A percentile compares a stretch with the other conserved stretches of the same genome.
phyloP scores from a whole-genome alignment of 1,140 invertebrate genomes.

The Rhizoglyphus robini region DNA sequence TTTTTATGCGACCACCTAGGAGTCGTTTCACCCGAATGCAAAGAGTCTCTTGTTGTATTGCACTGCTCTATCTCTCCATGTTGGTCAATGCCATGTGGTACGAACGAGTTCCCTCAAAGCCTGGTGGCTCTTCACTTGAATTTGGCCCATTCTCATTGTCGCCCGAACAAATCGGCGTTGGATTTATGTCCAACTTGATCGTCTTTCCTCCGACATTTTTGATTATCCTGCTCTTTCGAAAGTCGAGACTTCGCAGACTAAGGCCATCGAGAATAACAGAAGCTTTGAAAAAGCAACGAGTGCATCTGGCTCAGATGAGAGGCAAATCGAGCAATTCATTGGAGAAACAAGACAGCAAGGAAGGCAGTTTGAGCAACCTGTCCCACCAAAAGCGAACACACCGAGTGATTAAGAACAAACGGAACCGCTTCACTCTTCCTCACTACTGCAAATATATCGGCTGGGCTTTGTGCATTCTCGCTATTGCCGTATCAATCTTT shows the following conservation, averaged over 20 bases:
- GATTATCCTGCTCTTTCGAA: slow-evolving; percentile 38
- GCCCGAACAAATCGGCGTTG: slow-evolving; percentile 35
- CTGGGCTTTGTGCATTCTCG: slow-evolving; percentile 37
- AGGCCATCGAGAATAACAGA: slow-evolving; percentile 34
- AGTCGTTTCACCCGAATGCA: slow-evolving; percentile 41
- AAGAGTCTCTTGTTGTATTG: slow-evolving; percentile 42
- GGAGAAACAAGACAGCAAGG: slow-evolving; percentile 9
- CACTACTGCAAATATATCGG: slow-evolving; percentile 40
- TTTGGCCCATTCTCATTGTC: slow-evolving; percentile 39
- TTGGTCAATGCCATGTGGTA: slow-evolving; percentile 46
- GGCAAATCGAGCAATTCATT: neutral
- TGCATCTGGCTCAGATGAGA: neutral
- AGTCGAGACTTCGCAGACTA: slow-evolving; percentile 33
- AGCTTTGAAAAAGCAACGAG: slow-evolving; percentile 28
- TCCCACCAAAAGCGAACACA: slow-evolving; percentile 14
- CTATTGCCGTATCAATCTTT: slow-evolving; percentile 35
- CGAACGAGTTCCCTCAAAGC: slow-evolving; percentile 27
- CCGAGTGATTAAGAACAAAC: slow-evolving; percentile 22
- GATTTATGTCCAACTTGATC: slow-evolving; percentile 34
- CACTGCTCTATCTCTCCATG: slow-evolving; percentile 42
- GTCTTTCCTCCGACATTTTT: slow-evolving; percentile 43
- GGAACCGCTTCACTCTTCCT: slow-evolving; percentile 33
- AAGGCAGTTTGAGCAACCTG: neutral
- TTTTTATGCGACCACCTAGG: slow-evolving; percentile 40
- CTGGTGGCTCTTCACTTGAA: slow-evolving; percentile 29